phyloP scores from a whole-genome alignment of 2,113 vertebrate species.

The Oreochromis aureus region DNA sequence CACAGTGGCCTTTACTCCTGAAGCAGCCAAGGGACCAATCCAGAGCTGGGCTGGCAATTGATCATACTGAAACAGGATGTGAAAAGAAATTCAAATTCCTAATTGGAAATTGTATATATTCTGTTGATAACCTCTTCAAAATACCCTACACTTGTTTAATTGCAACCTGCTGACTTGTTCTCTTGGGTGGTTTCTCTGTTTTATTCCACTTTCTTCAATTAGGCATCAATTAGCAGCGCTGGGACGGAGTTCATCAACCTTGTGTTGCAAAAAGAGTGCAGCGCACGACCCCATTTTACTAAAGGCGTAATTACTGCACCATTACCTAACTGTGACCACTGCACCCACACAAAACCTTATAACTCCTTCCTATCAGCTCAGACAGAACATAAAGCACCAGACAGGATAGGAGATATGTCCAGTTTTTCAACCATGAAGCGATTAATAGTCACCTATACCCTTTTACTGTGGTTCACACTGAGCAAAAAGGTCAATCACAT shows the following conservation, averaged over 20 bases:
- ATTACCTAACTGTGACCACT: conserved; percentile 7
- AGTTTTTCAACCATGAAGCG: conserved; percentile 11
- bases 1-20: conserved; percentile 10
- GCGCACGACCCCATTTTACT: conserved; percentile 7
- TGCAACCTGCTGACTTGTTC: neutral
- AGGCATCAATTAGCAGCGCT: conserved; percentile 22
- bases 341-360: neutral
- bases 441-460: conserved; percentile 45
- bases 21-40: neutral
- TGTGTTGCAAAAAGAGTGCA: conserved; percentile 43
- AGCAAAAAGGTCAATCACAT: conserved; percentile 69
- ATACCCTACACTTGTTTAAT: neutral
- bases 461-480: conserved; percentile 42
- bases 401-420: conserved; percentile 2
- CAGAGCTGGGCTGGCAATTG: neutral
- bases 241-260: conserved; percentile 46
- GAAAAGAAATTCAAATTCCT: neutral
- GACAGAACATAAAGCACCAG: conserved; percentile 42
- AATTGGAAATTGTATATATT: neutral
- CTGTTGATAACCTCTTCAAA: neutral
- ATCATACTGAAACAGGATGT: conserved; percentile 2
- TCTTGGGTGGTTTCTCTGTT: neutral
- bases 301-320: conserved; percentile 37
- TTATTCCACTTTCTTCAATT: neutral
- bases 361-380: conserved; percentile 14